Conservation (phyloP, 2,797 vertebrate species). For the Gallinago stenura region DNA sequence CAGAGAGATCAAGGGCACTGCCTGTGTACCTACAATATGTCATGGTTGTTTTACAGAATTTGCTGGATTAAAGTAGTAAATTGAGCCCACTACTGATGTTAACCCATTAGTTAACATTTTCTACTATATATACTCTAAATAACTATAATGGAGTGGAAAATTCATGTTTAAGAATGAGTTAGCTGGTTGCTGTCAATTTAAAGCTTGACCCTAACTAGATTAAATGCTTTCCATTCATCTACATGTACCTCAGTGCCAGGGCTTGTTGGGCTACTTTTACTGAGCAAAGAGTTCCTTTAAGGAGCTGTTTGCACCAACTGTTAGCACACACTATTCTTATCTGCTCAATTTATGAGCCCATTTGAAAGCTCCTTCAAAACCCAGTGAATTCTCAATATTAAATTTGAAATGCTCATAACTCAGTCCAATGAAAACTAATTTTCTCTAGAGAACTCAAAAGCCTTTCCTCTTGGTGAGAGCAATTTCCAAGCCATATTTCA, state of each 20-base stretch:
- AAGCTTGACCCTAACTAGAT: not conserved
- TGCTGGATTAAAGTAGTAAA: not conserved
- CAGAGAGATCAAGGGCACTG: not conserved
- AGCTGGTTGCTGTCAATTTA: not conserved
- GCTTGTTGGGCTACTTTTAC: not conserved
- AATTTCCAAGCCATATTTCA: constrained; percentile 26
- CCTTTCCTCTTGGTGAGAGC: constrained; percentile 1
- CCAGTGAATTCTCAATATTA: not conserved
- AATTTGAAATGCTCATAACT: constrained; percentile 26
- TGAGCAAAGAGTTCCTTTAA: not conserved
- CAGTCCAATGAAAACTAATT: constrained; percentile 10
- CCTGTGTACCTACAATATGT: not conserved
- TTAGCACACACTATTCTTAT: not conserved
- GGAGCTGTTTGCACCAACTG: not conserved
- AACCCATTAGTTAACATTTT: not conserved
- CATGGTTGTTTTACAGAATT: not conserved
- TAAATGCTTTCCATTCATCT: not conserved
- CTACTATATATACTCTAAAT: not conserved
- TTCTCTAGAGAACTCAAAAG: constrained; percentile 7
- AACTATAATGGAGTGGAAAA: not conserved
- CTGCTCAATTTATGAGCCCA: constrained; percentile 1
- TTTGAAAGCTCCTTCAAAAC: constrained; percentile 17
- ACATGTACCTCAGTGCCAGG: not conserved
- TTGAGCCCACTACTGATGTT: not conserved
- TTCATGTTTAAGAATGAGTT: not conserved